Conservation (phyloP, 2,888 invertebrate species). For the Epirrhoe tristata region DNA sequence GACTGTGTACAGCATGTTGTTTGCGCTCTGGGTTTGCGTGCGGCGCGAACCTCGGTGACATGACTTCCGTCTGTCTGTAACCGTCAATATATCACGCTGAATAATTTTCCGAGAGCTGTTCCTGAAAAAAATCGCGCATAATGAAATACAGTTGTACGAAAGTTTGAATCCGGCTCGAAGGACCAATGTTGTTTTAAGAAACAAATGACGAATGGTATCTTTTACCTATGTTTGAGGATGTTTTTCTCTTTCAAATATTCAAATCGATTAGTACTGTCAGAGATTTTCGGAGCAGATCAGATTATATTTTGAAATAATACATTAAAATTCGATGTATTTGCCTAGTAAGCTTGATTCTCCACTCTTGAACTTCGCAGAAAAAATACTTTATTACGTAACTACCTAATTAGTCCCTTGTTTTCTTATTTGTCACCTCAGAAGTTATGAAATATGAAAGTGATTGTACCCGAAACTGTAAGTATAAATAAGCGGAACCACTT, state of each 20-base stretch:
- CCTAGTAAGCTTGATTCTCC: background rate
- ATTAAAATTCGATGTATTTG: background rate
- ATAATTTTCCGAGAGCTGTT: constrained; percentile 27
- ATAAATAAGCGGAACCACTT: constrained; percentile 31
- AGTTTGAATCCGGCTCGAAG: constrained; percentile 1
- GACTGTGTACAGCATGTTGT: background rate
- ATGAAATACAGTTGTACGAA: background rate
- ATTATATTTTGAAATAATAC: background rate
- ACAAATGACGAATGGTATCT: background rate
- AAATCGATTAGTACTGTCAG: background rate
- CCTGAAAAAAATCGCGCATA: background rate
- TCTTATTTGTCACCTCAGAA: background rate
- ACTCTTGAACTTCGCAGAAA: too few species aligned
- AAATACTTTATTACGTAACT: too few species aligned
- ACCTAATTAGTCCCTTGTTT: background rate
- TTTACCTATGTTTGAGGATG: background rate
- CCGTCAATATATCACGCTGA: constrained; percentile 34
- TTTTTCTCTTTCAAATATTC: background rate
- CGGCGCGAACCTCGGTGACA: constrained; percentile 15
- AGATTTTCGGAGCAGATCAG: too few species aligned
- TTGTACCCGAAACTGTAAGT: background rate
- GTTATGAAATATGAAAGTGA: background rate
- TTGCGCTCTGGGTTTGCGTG: constrained; percentile 10
- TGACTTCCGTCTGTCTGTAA: constrained; percentile 29
- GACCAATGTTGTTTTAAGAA: background rate